Conservation (phyloP, 2,888 invertebrate genomes). For the Saturnia japonica region DNA sequence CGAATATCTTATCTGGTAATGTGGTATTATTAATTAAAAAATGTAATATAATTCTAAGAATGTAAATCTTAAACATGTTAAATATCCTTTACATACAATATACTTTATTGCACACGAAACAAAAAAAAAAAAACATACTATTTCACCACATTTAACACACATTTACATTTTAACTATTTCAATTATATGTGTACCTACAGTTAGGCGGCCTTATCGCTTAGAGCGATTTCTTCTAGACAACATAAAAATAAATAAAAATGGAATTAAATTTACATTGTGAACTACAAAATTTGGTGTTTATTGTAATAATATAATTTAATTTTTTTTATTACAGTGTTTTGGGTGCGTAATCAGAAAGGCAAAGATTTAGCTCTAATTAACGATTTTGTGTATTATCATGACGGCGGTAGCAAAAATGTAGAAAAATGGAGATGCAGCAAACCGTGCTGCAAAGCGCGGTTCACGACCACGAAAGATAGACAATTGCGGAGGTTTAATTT, state of each 20-base stretch:
- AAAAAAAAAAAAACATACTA: no score
- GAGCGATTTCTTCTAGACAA: no score
- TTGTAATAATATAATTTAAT: not conserved
- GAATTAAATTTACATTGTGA: no score
- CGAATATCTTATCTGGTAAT: no score
- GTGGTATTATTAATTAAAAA: not conserved
- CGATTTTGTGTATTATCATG: conserved; percentile 11
- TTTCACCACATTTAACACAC: no score
- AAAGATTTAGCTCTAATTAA: conserved; percentile 5
- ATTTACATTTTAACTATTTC: no score
- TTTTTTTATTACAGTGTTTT: conserved; percentile 8
- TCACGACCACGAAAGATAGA: conserved; percentile 10
- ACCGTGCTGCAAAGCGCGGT: conserved; percentile 13
- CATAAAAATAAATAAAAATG: no score
- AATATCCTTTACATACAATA: no score
- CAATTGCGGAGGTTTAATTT: not conserved
- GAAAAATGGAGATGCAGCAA: conserved; percentile 18
- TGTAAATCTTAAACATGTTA: conserved; percentile 9
- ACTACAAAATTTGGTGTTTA: not conserved
- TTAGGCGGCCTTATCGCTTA: no score
- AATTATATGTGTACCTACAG: no score
- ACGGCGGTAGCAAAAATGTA: conserved; percentile 14
- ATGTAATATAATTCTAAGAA: not conserved
- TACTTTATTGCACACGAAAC: no score
- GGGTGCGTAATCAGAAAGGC: conserved; percentile 7